Evolutionary conservation across 2,888 invertebrate genomes (phyloP), one percentile per base, ranked within the genome.

Genomic region (Zaprionus bogoriensis): DNA sequence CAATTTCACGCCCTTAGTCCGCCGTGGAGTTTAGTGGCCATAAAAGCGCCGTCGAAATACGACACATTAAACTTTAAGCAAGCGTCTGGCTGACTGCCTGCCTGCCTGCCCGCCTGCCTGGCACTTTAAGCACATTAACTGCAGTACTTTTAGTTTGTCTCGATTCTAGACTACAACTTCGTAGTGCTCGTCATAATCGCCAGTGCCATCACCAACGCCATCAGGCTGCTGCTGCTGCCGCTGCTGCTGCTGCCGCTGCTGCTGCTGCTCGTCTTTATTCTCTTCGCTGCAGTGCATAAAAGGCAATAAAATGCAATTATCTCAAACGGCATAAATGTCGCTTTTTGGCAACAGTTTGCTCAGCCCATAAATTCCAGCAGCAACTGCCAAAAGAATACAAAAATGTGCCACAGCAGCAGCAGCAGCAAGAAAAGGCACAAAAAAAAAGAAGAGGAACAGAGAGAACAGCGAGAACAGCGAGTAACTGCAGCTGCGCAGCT

Each of bases 221-320:
- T 28, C 30, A 23, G 12, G n/a, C n/a, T n/a, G n/a, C n/a, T n/a
- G n/a, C n/a, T n/a, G n/a, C n/a, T n/a, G n/a, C n/a, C n/a, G n/a
- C n/a, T n/a, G n/a, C n/a, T n/a, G n/a, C n/a, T n/a, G n/a, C n/a
- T n/a, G n/a, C n/a, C n/a, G n/a, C n/a, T n/a, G n/a, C n/a, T n/a
- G n/a, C n/a, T 14, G 1, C 6, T n/a, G n/a, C 1, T 12, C 25
- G 2, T 38, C 42, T 3, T 45, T 12, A 23, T 25, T 23, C n/a
- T 45, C 68, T 52, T 61, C 73, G 50, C 54, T 51, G 57, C 63
- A 80, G 77, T 81, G 64, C 63, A 81, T 81, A 82, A 82, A 82
- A 78, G 78, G 78, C 81, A 81, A 82, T 82, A 83, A 83, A 82
- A 81, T 82, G 81, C 78, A 82, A 83, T 83, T 83, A 82, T 82